Base-by-base conservation (phyloP, 2,888 invertebrate genomes). In the Drosophila koepferae region DNA sequence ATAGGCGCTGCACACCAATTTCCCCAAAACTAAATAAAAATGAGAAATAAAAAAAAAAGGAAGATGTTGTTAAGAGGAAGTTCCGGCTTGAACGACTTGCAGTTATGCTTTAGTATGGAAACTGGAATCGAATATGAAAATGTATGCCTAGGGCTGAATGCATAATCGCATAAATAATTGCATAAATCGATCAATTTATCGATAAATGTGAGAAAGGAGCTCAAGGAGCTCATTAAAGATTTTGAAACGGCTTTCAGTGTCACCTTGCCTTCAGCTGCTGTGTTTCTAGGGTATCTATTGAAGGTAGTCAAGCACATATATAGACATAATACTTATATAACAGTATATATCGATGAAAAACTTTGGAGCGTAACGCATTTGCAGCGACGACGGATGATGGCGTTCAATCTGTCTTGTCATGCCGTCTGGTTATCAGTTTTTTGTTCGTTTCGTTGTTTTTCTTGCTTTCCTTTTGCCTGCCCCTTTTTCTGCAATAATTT, bases 371-470 rank as follows among this genome's bases (percentile, higher is more conserved):
- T 80, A 78, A 80, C 86, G 74, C 70, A 74, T 81, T 81, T 48
- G 44, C 40, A 38, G 10, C 16, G 54, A 16, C 54, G 23, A 40
- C 38, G 54, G 40, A 10, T 54, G 71, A 75, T 72, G 64, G 31
- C 64, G 65, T 74, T 83, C 83, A 83, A 81, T 84, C 77, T 80
- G 80, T 81, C 73, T 73, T 74, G 75, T 77, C 82, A 76, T 70
- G 78, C 69, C 72, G 77, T 65, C 72, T 78, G 80, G 70, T 60
- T 66, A 51, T 63, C 43, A 16, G 38, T 38, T 38, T 14, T 38
- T 5, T 38, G 1, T 23, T 23, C 23, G 23, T 23, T 23, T 23
- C 23, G 23, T 23, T 3, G 23, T 36, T 12, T 4, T 1, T 10
- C 10, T 36, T 36, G 9, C 2, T 12, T 12, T 36, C 12, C 4